A percentile compares a stretch with the other conserved stretches of the same genome.
Conservation (phyloP, 2,113 vertebrate genomes). For the Nanorana parkeri region DNA sequence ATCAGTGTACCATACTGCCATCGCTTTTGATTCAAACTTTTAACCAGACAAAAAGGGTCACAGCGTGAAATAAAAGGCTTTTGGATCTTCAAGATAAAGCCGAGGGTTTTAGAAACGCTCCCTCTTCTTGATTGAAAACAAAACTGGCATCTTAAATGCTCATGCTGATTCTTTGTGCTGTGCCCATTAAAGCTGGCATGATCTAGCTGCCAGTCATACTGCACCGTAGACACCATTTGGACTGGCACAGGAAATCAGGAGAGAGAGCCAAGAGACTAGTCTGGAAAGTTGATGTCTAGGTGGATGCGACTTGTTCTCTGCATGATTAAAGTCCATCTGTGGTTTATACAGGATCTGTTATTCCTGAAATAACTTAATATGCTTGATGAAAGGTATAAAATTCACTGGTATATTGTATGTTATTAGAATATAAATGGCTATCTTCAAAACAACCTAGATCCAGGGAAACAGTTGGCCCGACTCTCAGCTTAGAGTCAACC, state of each 20-base stretch:
- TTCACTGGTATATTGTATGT: too few relatives aligned
- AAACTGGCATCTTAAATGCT: slow-evolving; percentile 35
- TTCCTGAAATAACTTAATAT: too few relatives aligned
- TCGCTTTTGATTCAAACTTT: background rate
- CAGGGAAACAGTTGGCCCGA: too few relatives aligned
- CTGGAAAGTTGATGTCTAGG: slow-evolving; percentile 9
- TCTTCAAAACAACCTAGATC: too few relatives aligned
- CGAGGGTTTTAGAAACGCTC: slow-evolving; percentile 5
- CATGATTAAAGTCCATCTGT: too few relatives aligned
- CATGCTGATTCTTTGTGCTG: slow-evolving; percentile 43
- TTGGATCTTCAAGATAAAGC: slow-evolving; percentile 34
- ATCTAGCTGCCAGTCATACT: slow-evolving; percentile 34
- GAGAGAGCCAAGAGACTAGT: slow-evolving; percentile 24
- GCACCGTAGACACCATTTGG: slow-evolving; percentile 37
- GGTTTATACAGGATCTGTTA: too few relatives aligned
- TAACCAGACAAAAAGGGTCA: background rate
- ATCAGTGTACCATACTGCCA: background rate
- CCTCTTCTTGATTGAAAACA: slow-evolving; percentile 20
- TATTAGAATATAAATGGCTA: too few relatives aligned
- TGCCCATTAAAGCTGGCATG: slow-evolving; percentile 43
- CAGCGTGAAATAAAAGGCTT: slow-evolving; percentile 11
- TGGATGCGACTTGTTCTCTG: background rate
- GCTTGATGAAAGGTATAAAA: too few relatives aligned
- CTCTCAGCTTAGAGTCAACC: too few relatives aligned
- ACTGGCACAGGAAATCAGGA: slow-evolving; percentile 22